These are phyloP conservation scores for Coregonus ussuriensis DNA, from an alignment of 2,797 vertebrate genomes.

Conservation along the genomic window DNA sequence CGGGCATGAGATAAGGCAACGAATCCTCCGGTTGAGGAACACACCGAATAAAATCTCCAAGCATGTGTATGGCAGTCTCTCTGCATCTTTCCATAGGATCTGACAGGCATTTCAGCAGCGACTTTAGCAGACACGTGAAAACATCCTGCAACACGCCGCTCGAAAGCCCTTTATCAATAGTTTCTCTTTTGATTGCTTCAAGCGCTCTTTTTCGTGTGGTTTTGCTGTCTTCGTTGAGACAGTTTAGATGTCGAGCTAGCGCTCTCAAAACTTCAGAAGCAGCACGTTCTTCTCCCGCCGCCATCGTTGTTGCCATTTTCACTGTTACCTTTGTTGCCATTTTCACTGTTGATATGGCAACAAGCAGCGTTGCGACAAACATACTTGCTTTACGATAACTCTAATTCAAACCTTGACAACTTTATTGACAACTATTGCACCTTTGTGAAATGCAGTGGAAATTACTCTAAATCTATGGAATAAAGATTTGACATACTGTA, in stretches of 20 bases:
- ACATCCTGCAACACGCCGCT: slow-evolving; percentile 79
- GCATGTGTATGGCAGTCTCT: slow-evolving; percentile 74
- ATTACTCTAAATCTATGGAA: too few relatives aligned
- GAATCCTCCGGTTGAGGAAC: slow-evolving; percentile 78
- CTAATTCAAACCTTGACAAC: slow-evolving; percentile 59
- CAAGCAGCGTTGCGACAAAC: slow-evolving; percentile 60
- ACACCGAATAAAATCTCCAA: slow-evolving; percentile 76
- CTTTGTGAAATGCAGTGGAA: background rate
- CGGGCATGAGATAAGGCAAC: slow-evolving; percentile 84
- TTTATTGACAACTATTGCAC: slow-evolving; percentile 54
- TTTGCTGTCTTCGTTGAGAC: slow-evolving; percentile 82
- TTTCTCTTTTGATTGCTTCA: slow-evolving; percentile 77
- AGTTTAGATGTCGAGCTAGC: slow-evolving; percentile 80
- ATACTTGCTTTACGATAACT: slow-evolving; percentile 32
- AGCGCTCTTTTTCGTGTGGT: slow-evolving; percentile 79
- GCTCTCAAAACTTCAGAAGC: slow-evolving; percentile 76
- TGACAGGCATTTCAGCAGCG: slow-evolving; percentile 80
- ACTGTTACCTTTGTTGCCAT: slow-evolving; percentile 63
- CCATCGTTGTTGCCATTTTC: slow-evolving; percentile 63
- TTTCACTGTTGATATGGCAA: slow-evolving; percentile 66
- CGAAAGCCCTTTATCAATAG: slow-evolving; percentile 71
- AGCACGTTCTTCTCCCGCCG: slow-evolving; percentile 58
- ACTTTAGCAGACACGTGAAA: slow-evolving; percentile 77
- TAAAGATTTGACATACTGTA: too few relatives aligned
- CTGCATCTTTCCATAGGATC: slow-evolving; percentile 88